These are phyloP conservation scores for Pollenia labialis DNA, from an alignment of 2,888 invertebrate genomes.

Conservation along the genomic window DNA sequence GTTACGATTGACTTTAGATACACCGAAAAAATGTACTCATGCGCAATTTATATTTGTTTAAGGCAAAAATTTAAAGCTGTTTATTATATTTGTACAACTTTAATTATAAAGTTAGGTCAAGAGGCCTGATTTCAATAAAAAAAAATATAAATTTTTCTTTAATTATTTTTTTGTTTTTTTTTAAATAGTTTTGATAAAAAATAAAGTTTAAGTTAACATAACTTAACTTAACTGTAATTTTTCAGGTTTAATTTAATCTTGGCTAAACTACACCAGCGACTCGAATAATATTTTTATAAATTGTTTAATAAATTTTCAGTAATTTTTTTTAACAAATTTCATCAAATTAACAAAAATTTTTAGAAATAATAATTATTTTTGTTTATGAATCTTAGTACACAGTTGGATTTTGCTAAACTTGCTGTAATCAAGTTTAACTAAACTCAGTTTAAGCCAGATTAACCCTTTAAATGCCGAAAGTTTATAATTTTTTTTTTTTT, in stretches of 20 bases:
- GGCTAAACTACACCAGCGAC: not conserved
- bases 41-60: slow-evolving; percentile 84
- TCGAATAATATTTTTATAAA: not conserved
- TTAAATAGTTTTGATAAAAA: not conserved
- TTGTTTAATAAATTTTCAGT: too few relatives aligned
- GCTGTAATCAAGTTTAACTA: not conserved
- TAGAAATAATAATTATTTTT: too few relatives aligned
- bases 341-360: too few relatives aligned
- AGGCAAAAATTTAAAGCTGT: slow-evolving; percentile 55
- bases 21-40: slow-evolving; percentile 83
- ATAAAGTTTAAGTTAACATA: not conserved
- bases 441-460: not conserved
- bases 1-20: slow-evolving; percentile 86
- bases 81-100: slow-evolving; percentile 20
- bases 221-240: not conserved
- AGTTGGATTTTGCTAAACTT: not conserved
- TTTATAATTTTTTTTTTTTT: not conserved
- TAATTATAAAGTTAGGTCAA: not conserved
- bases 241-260: not conserved
- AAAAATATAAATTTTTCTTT: not conserved
- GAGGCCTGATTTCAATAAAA: slow-evolving; percentile 7
- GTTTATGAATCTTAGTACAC: not conserved
- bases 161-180: not conserved
- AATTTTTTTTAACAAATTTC: too few relatives aligned
- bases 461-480: not conserved